Evolutionary conservation across 2,888 invertebrate species (phyloP), one percentile per base, ranked within the genome.

Genomic region (Hololepta plana): DNA sequence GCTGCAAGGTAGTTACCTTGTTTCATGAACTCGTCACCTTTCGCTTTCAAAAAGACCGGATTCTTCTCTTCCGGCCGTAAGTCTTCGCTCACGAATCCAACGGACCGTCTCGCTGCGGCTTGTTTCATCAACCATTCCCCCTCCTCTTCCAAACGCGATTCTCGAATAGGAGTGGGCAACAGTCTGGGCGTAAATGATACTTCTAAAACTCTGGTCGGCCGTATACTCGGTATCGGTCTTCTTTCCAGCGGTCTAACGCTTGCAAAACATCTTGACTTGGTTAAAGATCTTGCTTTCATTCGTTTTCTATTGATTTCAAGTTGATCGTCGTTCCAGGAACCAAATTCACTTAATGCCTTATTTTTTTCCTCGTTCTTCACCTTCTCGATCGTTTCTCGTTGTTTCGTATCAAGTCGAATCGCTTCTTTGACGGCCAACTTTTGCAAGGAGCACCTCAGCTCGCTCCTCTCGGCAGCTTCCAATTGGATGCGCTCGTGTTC

Each of bases 101-200:
- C 63, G 2, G 66, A 65, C 43, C 72, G 58, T 40, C 75, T 59
- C 6, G 79, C 76, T 42, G 72, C 66, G 3, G 72, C 73, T 42
- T 84, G 74, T 46, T 84, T 84, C 35, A 62, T 60, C 33, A 85
- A 49, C 81, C 82, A 87, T 56, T 75, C 71, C 38, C 77, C 67
- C 50, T 87, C 85, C 44, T 75, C 70, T 1, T 59, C 53, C 9
- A 62, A 59, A 24, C 60, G 59, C 1, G 80, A 80, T 49, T 82
- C 81, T 32, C 85, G 58, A 26, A 72, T 72, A 1, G 87, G 85
- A 2, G 87, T 85, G 2, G 81, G 75, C 46, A 88, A 82, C 12
- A 63, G 63, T 28, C 87, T 59, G 6, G 70, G 67, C 0, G 84
- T 80, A 44, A 84, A 82, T 15, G 56, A 62, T 6, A 84, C 65